Evolutionary conservation across 2,113 vertebrate genomes (phyloP).

Genomic region (Aptenodytes patagonicus): DNA sequence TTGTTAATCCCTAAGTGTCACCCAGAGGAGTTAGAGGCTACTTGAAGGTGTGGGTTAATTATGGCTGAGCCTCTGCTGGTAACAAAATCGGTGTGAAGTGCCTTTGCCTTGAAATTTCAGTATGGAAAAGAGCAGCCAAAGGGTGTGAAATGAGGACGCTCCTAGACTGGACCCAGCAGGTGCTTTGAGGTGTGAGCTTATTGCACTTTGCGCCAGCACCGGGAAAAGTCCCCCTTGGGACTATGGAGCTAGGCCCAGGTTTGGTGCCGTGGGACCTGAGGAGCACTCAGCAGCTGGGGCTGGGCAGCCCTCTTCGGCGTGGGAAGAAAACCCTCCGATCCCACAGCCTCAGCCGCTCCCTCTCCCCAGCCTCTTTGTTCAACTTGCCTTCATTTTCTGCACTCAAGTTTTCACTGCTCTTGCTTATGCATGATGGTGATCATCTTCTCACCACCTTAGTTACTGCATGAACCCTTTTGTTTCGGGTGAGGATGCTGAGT

Average conservation of each 20-base stretch:
- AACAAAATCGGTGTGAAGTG: not conserved
- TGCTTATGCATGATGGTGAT: not conserved
- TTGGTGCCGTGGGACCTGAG: not conserved
- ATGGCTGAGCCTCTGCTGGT: not conserved
- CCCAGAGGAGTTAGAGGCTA: not conserved
- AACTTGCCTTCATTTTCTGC: not conserved
- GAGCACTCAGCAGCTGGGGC: not conserved
- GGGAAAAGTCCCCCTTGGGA: not conserved
- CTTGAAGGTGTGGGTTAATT: not conserved
- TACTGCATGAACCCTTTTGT: not conserved
- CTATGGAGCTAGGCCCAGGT: not conserved
- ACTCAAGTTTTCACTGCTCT: not conserved
- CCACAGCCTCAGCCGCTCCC: not conserved
- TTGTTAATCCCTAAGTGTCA: not conserved
- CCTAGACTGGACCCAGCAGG: not conserved
- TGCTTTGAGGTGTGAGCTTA: not conserved
- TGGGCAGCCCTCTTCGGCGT: not conserved
- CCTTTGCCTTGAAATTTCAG: not conserved
- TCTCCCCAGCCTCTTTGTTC: not conserved
- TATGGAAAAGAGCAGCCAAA: not conserved
- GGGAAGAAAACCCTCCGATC: not conserved
- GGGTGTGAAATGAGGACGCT: not conserved
- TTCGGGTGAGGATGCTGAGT: not conserved
- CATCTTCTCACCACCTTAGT: not conserved
- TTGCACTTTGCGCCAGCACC: not conserved